phyloP scores from a whole-genome alignment of 2,797 vertebrate genomes.

The Aphelocoma californica region DNA sequence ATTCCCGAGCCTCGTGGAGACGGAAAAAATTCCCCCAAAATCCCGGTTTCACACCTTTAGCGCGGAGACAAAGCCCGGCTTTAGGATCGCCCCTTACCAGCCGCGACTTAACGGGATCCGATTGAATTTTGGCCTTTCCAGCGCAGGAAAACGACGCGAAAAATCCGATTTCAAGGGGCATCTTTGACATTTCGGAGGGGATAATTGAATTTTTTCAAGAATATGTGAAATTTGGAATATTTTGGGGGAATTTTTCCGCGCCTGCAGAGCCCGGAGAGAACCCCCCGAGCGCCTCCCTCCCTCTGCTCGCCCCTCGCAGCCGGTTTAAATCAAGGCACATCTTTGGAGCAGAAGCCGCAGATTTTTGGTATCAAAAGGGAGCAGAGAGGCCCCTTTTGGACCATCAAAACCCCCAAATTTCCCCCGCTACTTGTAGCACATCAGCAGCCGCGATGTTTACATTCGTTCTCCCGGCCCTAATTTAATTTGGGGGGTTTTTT shows the following conservation, averaged over 20 bases:
- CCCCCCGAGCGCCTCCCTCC: neutral
- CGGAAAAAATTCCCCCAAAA: neutral
- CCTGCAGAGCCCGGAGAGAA: neutral
- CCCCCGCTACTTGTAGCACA: neutral
- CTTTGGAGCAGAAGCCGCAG: neutral
- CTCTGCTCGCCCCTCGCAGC: neutral
- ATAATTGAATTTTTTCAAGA: too few relatives aligned
- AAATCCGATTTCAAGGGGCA: neutral
- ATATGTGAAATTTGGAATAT: rapidly evolving
- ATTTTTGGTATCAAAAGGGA: neutral
- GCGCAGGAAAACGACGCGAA: rapidly evolving
- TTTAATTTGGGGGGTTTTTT: neutral
- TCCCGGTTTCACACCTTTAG: neutral
- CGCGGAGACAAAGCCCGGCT: neutral
- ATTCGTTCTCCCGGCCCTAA: rapidly evolving
- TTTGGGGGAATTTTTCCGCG: too few relatives aligned
- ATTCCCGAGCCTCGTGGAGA: neutral
- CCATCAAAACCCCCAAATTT: rapidly evolving
- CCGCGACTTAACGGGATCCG: rapidly evolving
- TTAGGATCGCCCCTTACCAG: rapidly evolving
- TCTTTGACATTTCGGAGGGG: too few relatives aligned
- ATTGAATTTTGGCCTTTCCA: neutral
- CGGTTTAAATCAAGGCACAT: neutral
- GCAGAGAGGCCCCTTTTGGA: rapidly evolving
- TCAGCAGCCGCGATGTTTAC: rapidly evolving